A percentile compares a stretch with the other conserved stretches of the same genome.
Evolutionary conservation across 2,797 vertebrate species (phyloP).

Genomic region (Nannoperca australis): DNA sequence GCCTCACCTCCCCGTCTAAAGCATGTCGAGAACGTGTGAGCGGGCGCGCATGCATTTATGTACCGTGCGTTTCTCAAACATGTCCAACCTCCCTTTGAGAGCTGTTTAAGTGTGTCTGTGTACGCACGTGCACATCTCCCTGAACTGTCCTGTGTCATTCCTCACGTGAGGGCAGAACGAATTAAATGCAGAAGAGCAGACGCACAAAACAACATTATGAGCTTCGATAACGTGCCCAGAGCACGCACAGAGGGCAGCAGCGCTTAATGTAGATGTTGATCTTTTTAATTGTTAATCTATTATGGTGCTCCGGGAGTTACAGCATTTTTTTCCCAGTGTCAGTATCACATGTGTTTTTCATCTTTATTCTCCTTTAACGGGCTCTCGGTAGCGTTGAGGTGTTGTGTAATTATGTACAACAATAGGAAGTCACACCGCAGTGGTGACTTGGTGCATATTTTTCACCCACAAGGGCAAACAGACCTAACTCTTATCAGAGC

Average conservation of each 20-base stretch:
- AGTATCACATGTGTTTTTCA: constrained; percentile 64
- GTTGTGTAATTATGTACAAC: constrained; percentile 61
- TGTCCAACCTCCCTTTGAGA: constrained; percentile 26
- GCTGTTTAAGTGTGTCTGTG: constrained; percentile 18
- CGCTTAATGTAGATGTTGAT: constrained; percentile 73
- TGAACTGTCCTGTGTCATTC: constrained; percentile 32
- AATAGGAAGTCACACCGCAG: constrained; percentile 42
- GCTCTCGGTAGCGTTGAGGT: constrained; percentile 39
- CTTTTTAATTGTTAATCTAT: constrained; percentile 79
- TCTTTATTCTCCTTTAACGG: constrained; percentile 61
- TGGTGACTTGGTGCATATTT: constrained; percentile 46
- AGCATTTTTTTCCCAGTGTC: constrained; percentile 48
- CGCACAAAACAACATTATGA: constrained; percentile 51
- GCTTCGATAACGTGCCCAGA: constrained; percentile 46
- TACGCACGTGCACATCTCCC: background rate
- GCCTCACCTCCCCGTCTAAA: constrained; percentile 62
- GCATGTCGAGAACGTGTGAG: constrained; percentile 46
- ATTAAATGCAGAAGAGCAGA: constrained; percentile 58
- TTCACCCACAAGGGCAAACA: constrained; percentile 51
- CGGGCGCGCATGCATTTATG: constrained; percentile 2
- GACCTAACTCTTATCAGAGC: constrained; percentile 29
- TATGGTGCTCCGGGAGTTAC: constrained; percentile 61
- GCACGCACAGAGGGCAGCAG: constrained; percentile 50
- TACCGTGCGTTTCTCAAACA: constrained; percentile 18
- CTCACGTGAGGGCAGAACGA: constrained; percentile 41